Base-by-base conservation (phyloP, 2,888 invertebrate genomes). In the Thymelicus lineola region DNA sequence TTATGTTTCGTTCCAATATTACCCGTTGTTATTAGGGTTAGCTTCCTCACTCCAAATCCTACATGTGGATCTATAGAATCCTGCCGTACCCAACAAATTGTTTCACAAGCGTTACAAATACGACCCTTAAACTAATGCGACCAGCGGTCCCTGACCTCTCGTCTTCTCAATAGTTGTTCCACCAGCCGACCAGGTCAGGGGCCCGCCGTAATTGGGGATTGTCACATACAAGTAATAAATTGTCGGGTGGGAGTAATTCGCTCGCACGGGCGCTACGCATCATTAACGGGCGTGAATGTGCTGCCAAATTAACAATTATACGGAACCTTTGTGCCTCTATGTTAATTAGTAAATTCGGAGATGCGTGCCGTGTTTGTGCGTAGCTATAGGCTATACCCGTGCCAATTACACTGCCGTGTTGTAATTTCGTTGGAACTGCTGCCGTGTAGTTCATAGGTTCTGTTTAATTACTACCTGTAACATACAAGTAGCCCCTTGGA, bases 291-390 rank as follows among this genome's bases (percentile, higher is more conserved):
- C 81, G 80, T 85, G 89, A 89, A 90, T 89, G 88, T 88, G 87
- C 83, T 85, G 85, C 88, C 90, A 90, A 91, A 91, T 91, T 91
- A 91, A 91, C 91, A 91, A 91, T 91, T 91, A 91, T 84, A 81
- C 80, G 80, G 81, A 83, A 81, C 84, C 86, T 85, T 82, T 80
- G 83, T 82, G 85, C 86, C 82, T 86, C 83, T 87, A 86, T 86
- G 90, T 86, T 91, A 90, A 91, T 91, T 90, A 89, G 91, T 84
- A 86, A 88, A 87, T 88, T 85, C 86, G 83, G 79, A 80, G 79
- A 79, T 75, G 72, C 75, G 69, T 74, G 71, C 74, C 77, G 75
- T 76, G 76, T 77, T 75, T 76, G 72, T 78, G 80, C 71, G 64
- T 57, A 66, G 66, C 71, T 66, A 66, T 46, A 60, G 28, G 5